phyloP scores from a whole-genome alignment of 2,113 vertebrate species.

The Rhabdomys dilectus region DNA sequence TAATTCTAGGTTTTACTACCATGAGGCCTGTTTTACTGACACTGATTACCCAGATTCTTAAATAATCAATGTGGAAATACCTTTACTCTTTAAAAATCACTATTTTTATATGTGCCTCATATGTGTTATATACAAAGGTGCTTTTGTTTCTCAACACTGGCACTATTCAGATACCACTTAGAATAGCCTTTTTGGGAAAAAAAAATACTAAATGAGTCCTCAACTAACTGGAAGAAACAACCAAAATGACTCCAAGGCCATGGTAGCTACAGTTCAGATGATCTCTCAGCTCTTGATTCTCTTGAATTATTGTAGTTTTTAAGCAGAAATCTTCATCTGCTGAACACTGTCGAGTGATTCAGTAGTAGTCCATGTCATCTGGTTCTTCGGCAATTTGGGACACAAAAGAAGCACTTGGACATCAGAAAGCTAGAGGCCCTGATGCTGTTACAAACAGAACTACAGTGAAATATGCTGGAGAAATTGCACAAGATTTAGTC shows the following conservation, averaged over 20 bases:
- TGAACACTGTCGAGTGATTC: neutral
- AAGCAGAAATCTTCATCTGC: conserved; percentile 2
- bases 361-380: neutral
- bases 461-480: neutral
- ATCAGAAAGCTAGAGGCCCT: neutral
- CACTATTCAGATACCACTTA: neutral
- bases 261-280: neutral
- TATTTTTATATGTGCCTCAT: neutral
- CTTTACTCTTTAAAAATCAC: neutral
- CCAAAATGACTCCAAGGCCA: neutral
- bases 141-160: neutral
- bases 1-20: neutral
- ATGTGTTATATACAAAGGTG: neutral
- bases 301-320: conserved; percentile 26
- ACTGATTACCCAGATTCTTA: neutral
- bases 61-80: neutral
- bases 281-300: neutral
- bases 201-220: neutral
- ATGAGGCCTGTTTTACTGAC: neutral
- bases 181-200: neutral
- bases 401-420: neutral
- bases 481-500: neutral
- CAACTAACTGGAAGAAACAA: neutral
- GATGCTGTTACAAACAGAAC: neutral
- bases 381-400: neutral